Percentiles rank a stretch among this genome's conserved stretches.
Conservation (phyloP, 2,888 invertebrate species). For the Mesorhabditis belari region DNA sequence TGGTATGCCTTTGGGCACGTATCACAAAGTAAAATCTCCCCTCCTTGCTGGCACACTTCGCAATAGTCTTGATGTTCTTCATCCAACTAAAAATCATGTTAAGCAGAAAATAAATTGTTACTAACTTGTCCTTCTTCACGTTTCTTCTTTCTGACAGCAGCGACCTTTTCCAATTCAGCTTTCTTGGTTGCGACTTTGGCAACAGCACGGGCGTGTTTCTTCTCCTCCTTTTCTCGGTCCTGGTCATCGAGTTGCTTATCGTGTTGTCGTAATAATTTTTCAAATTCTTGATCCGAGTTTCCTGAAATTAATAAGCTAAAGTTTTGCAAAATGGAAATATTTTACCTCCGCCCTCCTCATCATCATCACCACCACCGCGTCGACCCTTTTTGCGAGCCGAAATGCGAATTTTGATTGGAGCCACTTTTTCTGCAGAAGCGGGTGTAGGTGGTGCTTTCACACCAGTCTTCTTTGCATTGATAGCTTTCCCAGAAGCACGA, state of each 20-base stretch:
- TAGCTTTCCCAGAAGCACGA: neutral
- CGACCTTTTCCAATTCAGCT: constrained; percentile 51
- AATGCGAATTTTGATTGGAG: constrained; percentile 47
- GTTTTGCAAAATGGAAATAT: too few relatives aligned
- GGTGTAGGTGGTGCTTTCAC: constrained; percentile 10
- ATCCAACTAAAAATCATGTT: constrained; percentile 46
- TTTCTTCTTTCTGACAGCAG: constrained; percentile 40
- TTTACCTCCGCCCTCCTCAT: constrained; percentile 66
- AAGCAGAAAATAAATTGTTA: neutral
- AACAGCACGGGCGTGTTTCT: constrained; percentile 7
- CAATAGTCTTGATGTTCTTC: constrained; percentile 95
- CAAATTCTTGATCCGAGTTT: constrained; percentile 96
- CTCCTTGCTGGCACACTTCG: constrained; percentile 92
- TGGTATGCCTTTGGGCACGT: constrained; percentile 83
- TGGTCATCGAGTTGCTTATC: constrained; percentile 56
- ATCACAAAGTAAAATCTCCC: constrained; percentile 97
- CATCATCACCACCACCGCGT: constrained; percentile 34
- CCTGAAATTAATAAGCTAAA: constrained; percentile 51
- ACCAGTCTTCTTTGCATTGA: neutral
- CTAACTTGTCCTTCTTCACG: constrained; percentile 6
- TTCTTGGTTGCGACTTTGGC: constrained; percentile 29
- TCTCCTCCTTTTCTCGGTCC: constrained; percentile 35
- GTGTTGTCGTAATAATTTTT: constrained; percentile 73
- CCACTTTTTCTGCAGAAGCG: constrained; percentile 26
- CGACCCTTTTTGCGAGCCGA: constrained; percentile 37